These are phyloP conservation scores for Ophioderma brevispina DNA, from an alignment of 35 echinoderm and acorn worm species.

Conservation along the genomic window DNA sequence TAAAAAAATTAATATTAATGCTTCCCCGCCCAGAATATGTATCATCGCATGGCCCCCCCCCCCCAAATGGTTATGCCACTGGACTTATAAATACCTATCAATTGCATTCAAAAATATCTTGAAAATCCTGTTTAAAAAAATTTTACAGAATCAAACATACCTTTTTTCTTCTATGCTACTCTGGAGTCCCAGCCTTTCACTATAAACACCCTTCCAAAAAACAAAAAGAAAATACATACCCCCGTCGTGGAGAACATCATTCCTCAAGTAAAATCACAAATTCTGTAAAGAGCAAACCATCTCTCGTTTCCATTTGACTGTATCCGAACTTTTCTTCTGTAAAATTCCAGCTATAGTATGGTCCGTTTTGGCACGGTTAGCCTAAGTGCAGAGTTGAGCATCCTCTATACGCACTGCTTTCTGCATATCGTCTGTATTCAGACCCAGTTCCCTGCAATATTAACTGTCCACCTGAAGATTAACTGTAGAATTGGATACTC, in stretches of 20 bases:
- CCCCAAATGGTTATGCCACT: too few species aligned
- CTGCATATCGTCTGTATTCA: too few species aligned
- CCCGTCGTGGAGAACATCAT: constrained; percentile 57
- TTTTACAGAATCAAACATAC: too few species aligned
- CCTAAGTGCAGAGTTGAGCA: constrained; percentile 68
- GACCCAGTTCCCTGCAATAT: too few species aligned
- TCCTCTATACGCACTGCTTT: constrained; percentile 92
- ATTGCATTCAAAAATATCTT: too few species aligned
- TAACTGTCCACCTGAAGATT: too few species aligned
- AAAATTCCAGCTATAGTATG: constrained; percentile 81
- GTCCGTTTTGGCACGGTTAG: constrained; percentile 76
- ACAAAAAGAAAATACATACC: constrained; percentile 69
- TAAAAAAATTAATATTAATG: too few species aligned
- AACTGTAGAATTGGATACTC: too few species aligned
- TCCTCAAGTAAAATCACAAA: constrained; percentile 94
- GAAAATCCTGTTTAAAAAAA: too few species aligned
- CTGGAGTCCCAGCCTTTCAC: constrained; percentile 57
- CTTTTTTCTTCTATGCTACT: constrained; percentile 84
- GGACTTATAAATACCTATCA: too few species aligned
- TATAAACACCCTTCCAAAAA: constrained; percentile 92
- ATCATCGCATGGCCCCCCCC: too few species aligned
- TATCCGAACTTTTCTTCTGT: constrained; percentile 97
- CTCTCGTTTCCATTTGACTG: constrained; percentile 93
- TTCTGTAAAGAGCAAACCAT: constrained; percentile 97
- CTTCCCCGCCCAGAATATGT: too few species aligned